Percentiles rank a stretch among this genome's conserved stretches.
phyloP scores from a whole-genome alignment of 30 jellyfish, hydroid and myxozoan species.

The Aurelia coerulea region DNA sequence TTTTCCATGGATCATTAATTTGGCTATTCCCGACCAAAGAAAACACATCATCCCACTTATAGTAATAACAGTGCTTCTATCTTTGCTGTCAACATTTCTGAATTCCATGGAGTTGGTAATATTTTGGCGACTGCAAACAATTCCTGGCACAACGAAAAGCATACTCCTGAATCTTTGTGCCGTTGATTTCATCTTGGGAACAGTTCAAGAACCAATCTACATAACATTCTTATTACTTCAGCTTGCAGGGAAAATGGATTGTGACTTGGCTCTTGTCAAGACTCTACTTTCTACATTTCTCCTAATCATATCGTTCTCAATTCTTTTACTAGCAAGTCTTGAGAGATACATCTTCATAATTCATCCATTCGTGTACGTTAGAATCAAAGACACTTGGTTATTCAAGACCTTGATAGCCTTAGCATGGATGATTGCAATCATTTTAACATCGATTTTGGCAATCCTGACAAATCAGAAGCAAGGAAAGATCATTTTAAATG shows the following conservation, averaged over 20 bases:
- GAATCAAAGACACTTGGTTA: background rate
- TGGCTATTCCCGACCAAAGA: background rate
- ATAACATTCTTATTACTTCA: constrained; percentile 9
- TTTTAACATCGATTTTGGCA: too few relatives aligned
- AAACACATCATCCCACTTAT: background rate
- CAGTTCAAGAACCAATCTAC: background rate
- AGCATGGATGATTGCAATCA: constrained; percentile 10
- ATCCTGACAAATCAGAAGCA: too few relatives aligned
- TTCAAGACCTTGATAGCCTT: background rate
- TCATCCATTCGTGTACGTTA: constrained; percentile 16
- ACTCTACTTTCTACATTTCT: background rate
- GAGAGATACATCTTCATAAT: constrained; percentile 30
- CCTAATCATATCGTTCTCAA: background rate
- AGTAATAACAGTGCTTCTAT: background rate
- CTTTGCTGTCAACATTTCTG: background rate
- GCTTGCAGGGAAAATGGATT: background rate
- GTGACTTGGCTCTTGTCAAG: background rate
- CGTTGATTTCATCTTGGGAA: constrained; percentile 11
- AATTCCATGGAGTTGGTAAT: constrained; percentile 8
- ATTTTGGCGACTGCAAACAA: background rate
- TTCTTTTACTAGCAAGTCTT: constrained; percentile 22
- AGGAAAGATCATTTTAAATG: too few relatives aligned
- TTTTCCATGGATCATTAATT: constrained; percentile 20
- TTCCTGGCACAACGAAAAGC: constrained; percentile 17
- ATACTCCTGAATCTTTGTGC: constrained; percentile 17